Base-by-base conservation (phyloP, 2,888 invertebrate genomes). In the Drosophila longiperda region DNA sequence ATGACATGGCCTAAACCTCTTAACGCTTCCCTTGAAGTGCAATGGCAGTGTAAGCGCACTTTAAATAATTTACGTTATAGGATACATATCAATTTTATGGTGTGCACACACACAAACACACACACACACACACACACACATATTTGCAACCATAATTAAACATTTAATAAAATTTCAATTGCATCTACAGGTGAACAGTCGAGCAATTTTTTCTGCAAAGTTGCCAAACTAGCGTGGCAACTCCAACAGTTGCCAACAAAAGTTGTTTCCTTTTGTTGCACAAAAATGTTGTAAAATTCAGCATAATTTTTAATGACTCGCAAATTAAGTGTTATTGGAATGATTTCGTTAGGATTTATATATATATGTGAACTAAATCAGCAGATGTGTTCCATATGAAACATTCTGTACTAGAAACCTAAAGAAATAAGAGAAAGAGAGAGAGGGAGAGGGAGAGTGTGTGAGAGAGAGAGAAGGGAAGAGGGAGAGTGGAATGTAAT, bases 121-220 rank as follows among this genome's bases (percentile, higher is more conserved):
- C 36, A 36, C 17, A 50, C 34, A 32, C 20, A 53, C 34, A 53
- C 29, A 29, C 38, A 38, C n/a, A 50, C 34, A 33, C 15, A 34
- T 17, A 53, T 34, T 20, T 4, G 20, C 53, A 34, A 3, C 17
- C 6, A 36, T 15, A 54, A 38, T 26, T 26, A 45, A 23, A 45
- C 45, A 55, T 38, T 54, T 26, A 55, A 38, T 55, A n/a, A 55
- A 55, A 40, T 55, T 55, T 38, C 38, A 55, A 38, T 40, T 55
- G 54, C 38, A 15, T 26, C 5, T 15, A 50, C n/a, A 12, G 3
- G 7, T 12, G 32, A 2, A 8, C 5, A 17, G 53, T 54, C 34
- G 34, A 34, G 23, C 36, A 54, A 54, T 23, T 26, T 36, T 2
- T 29, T 15, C 8, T 9, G 40, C 55, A 38, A 57, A n/a, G 40